Evolutionary conservation across 2,113 vertebrate genomes (phyloP), one percentile per base, ranked within the genome.

Genomic region (Lonchura striata): DNA sequence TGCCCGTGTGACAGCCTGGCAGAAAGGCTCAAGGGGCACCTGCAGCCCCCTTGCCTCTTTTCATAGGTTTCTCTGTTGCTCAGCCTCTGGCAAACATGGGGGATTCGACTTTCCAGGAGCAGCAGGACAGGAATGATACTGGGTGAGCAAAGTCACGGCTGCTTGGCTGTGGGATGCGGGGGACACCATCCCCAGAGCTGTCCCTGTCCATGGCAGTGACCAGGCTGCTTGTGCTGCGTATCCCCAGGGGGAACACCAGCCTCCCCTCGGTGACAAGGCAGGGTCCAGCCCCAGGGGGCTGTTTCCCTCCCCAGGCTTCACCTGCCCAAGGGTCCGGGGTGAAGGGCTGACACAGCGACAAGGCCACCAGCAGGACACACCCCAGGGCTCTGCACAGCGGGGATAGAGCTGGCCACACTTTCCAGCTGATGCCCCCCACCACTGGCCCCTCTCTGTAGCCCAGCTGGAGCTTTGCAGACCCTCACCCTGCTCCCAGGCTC

Each of bases 131-230:
- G 24, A 53, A 15, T 14, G 33, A 66, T n/a, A 68, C 20, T 57
- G 64, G 14, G 4, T 0, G 1, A 19, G 11, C 53, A 10, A 59
- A 63, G 30, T 30, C 5, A 13, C 71, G 25, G 41, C 35, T 10
- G 3, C 28, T 88, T 4, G 17, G 65, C 71, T 79, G 42, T 68
- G 42, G 25, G 28, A 75, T 1, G 1, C 19, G 35, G 37, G 24
- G 21, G 18, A 41, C 63, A 12, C 8, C 54, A 37, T n/a, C 7
- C 12, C 35, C 17, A 3, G 30, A 30, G 53, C 75, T 31, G 49
- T 30, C 28, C 39, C 0, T 0, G 28, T 7, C 20, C n/a, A 1
- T 0, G 16, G 64, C 70, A 46, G 39, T 5, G 22, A 15, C 37
- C 15, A 2, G 53, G 44, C 37, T 54, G 28, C 11, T 13, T 13